Evolutionary conservation across 2,113 vertebrate genomes (phyloP).

Genomic region (Cisticola juncidis): DNA sequence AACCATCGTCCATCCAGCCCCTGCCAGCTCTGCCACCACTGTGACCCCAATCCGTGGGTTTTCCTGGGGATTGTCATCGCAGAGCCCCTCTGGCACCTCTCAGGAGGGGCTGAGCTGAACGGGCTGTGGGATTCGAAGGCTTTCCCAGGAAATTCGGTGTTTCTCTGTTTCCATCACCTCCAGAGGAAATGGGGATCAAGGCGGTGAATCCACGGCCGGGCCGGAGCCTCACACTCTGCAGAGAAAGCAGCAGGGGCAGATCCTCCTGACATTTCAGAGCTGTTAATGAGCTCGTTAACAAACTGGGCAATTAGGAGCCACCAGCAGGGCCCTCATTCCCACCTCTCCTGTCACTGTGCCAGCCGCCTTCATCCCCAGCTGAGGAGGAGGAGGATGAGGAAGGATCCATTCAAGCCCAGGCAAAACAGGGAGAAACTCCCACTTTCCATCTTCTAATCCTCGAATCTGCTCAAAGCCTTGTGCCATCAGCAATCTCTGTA

Average conservation of each 20-base stretch:
- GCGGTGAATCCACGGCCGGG: neutral
- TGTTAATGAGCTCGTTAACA: neutral
- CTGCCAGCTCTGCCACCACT: neutral
- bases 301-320: neutral
- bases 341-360: neutral
- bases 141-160: neutral
- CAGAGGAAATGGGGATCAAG: neutral
- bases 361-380: neutral
- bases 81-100: neutral
- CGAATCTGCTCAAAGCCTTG: neutral
- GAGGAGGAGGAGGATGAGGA: neutral
- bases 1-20: rapidly evolving
- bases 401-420: neutral
- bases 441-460: neutral
- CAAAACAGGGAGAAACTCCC: neutral
- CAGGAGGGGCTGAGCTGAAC: rapidly evolving
- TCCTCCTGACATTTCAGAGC: neutral
- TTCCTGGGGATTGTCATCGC: conserved; percentile 20
- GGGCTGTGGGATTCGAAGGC: rapidly evolving
- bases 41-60: rapidly evolving
- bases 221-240: neutral
- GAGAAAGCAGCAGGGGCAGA: neutral
- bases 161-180: neutral
- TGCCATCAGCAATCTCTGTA: neutral
- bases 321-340: neutral